Conservation (phyloP, 2,797 vertebrate genomes). For the Acridotheres tristis region DNA sequence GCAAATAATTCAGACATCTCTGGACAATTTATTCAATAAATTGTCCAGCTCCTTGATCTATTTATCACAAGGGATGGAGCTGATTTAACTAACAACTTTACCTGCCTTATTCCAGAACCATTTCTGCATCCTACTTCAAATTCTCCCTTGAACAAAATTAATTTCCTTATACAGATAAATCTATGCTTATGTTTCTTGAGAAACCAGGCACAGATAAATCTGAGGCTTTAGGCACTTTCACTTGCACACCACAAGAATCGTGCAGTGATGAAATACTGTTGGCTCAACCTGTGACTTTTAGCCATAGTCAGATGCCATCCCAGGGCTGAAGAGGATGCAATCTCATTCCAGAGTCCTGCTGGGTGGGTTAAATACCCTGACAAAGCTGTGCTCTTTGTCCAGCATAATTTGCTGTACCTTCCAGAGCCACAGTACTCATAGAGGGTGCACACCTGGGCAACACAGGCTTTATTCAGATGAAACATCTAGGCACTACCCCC, state of each 20-base stretch:
- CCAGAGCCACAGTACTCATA: not conserved
- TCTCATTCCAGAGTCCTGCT: not conserved
- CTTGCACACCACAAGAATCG: not conserved
- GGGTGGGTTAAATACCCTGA: not conserved
- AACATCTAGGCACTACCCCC: no score
- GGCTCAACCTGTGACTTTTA: not conserved
- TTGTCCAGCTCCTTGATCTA: slow-evolving; percentile 7
- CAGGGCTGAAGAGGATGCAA: not conserved
- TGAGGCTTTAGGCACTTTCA: not conserved
- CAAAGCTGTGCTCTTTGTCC: not conserved
- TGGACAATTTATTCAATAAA: slow-evolving; percentile 30
- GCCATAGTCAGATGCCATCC: not conserved
- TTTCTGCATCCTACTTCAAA: slow-evolving; percentile 2
- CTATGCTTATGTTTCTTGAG: slow-evolving; percentile 3
- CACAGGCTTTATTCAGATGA: rapidly evolving
- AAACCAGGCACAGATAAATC: slow-evolving; percentile 9
- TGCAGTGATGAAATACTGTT: not conserved
- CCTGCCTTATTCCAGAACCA: not conserved
- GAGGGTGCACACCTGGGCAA: not conserved
- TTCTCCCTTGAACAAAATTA: slow-evolving; percentile 26
- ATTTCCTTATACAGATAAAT: slow-evolving; percentile 39
- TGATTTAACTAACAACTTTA: slow-evolving; percentile 44
- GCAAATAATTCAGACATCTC: slow-evolving; percentile 32
- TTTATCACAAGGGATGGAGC: not conserved
- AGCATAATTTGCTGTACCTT: not conserved